These are phyloP conservation scores for Stegana nigrithorax DNA, from an alignment of 2,888 invertebrate species.

Conservation along the genomic window DNA sequence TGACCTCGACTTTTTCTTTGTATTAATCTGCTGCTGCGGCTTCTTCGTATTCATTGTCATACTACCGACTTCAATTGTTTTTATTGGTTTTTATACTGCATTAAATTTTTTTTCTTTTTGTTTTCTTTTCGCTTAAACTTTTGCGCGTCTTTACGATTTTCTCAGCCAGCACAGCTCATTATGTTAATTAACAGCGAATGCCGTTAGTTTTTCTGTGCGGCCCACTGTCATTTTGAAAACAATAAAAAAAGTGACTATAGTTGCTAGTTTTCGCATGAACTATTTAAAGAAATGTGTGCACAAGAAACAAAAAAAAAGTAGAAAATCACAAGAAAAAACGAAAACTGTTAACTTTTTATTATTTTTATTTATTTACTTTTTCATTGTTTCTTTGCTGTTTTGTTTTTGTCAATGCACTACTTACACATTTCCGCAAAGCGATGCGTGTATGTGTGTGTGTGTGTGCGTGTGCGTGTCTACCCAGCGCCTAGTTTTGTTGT, in stretches of 20 bases:
- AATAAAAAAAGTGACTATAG: background rate
- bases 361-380: background rate
- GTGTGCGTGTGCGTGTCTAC: too few relatives aligned
- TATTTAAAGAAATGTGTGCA: too few relatives aligned
- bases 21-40: too few relatives aligned
- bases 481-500: too few relatives aligned
- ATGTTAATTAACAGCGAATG: constrained; percentile 37
- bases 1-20: too few relatives aligned
- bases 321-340: background rate
- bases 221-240: constrained; percentile 3
- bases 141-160: constrained; percentile 23
- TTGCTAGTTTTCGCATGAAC: background rate
- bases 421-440: too few relatives aligned
- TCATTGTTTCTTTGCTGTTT: background rate
- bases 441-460: too few relatives aligned
- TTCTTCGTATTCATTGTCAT: too few relatives aligned
- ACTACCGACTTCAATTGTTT: too few relatives aligned
- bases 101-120: too few relatives aligned
- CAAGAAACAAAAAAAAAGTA: background rate
- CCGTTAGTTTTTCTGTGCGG: constrained; percentile 1
- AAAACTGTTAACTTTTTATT: background rate
- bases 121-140: background rate
- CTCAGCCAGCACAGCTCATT: constrained; percentile 35
- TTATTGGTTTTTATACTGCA: too few relatives aligned
- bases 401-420: background rate